Base-by-base conservation (phyloP, 2,113 vertebrate species). In the Cebus imitator region DNA sequence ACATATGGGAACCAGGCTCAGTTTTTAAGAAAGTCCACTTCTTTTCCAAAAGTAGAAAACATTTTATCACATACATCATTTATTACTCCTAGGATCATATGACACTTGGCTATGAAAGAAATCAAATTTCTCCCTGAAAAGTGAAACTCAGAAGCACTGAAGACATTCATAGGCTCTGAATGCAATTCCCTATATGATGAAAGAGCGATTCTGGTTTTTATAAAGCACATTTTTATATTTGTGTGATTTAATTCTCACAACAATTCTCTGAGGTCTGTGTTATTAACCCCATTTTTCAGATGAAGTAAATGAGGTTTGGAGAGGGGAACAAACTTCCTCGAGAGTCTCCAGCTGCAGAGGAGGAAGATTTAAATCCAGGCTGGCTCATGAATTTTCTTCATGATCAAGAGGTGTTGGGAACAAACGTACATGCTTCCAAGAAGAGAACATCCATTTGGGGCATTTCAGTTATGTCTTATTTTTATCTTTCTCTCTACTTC, bases 221-320 rank as follows among this genome's bases (percentile, higher is more conserved):
- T 43, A 50, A 95, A 89, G 73, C 43, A 86, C 14, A 40, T 87
- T 96, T 96, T 92, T 87, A 64, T 88, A 86, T 96, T n/a, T 87
- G 43, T 87, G 23, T 80, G 61, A 93, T 92, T 92, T 83, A 76
- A 96, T 96, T 52, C 45, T 92, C 57, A 50, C 12, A 73, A 55
- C 43, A 92, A 43, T 92, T 87, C 70, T 93, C 58, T 27, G 35
- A 95, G 68, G 52, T 75, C 80, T 64, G 30, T 95, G 61, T 95
- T 97, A 97, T 96, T 92, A 97, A 91, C 21, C 35, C 45, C n/a
- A 93, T 97, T 96, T 97, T 96, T 97, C 70, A 85, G 79, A 81
- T 70, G 61, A 96, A 79, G 48, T 66, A 97, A 79, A 79, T 55
- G 20, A 94, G 72, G 27, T 45, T 92, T 37, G 79, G 52, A 37